Conservation (phyloP, 2,797 vertebrate species). For the Enteromius anoplus region DNA sequence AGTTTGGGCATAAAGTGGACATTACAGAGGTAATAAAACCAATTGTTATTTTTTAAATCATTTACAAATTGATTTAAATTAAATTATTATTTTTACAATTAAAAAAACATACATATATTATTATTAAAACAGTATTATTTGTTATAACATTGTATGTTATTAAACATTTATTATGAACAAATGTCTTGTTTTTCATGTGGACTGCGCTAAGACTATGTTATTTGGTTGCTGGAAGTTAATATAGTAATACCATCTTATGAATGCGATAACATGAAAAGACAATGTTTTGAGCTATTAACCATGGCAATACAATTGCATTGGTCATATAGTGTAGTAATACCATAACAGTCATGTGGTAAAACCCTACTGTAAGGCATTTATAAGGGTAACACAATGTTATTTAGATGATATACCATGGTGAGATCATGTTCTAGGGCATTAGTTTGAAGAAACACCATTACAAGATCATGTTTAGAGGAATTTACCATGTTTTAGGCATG, state of each 20-base stretch:
- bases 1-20: slow-evolving; percentile 77
- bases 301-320: neutral
- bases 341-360: neutral
- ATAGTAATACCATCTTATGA: neutral
- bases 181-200: no score
- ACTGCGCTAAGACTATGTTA: neutral
- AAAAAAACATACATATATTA: neutral
- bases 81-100: neutral
- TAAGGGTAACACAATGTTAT: neutral
- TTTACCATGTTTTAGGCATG: neutral
- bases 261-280: neutral
- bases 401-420: neutral
- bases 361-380: neutral
- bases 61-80: neutral
- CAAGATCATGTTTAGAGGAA: neutral
- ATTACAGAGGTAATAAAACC: slow-evolving; percentile 75
- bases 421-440: neutral
- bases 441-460: neutral
- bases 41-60: neutral
- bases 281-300: neutral
- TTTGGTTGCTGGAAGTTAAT: neutral
- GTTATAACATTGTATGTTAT: no score
- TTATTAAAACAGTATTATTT: neutral
- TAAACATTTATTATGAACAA: no score
- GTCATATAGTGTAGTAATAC: neutral